Percentiles rank a stretch among this genome's conserved stretches.
phyloP scores from a whole-genome alignment of 2,797 vertebrate species.

The Tapera naevia region DNA sequence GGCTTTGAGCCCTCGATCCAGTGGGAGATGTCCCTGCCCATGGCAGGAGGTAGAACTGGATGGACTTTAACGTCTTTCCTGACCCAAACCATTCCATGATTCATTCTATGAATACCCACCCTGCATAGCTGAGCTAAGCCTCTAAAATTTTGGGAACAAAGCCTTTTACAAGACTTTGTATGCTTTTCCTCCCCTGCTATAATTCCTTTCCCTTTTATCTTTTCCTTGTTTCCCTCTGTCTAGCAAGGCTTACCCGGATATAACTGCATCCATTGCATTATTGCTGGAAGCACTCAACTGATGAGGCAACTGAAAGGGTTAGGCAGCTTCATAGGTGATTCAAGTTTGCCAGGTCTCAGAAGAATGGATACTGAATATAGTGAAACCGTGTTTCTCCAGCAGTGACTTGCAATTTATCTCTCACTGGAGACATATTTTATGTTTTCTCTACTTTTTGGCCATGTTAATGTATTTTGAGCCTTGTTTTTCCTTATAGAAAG shows the following conservation, averaged over 20 bases:
- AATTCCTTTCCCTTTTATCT: neutral
- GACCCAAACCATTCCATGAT: too few species aligned
- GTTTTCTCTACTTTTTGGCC: slow-evolving; percentile 13
- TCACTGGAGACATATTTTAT: slow-evolving; percentile 38
- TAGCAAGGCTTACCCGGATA: neutral
- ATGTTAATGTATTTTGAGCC: slow-evolving; percentile 14
- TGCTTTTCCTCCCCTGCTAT: neutral
- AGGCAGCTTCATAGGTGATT: neutral
- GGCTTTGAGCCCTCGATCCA: too few species aligned
- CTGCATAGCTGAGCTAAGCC: neutral
- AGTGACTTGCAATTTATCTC: neutral
- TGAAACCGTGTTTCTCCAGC: neutral
- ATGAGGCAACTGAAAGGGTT: neutral
- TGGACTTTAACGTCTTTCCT: too few species aligned
- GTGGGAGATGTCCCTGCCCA: too few species aligned
- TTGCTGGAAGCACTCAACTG: neutral
- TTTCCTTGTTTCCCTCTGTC: neutral
- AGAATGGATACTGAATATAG: neutral
- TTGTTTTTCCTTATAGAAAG: slow-evolving; percentile 33
- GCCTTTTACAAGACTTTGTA: neutral
- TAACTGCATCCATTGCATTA: neutral
- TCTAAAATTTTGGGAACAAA: neutral
- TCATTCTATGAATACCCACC: too few species aligned
- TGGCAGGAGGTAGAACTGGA: too few species aligned
- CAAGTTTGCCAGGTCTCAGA: neutral